These are phyloP conservation scores for Phalacrocorax pelagicus DNA, from an alignment of 2,113 vertebrate species.

Conservation along the genomic window DNA sequence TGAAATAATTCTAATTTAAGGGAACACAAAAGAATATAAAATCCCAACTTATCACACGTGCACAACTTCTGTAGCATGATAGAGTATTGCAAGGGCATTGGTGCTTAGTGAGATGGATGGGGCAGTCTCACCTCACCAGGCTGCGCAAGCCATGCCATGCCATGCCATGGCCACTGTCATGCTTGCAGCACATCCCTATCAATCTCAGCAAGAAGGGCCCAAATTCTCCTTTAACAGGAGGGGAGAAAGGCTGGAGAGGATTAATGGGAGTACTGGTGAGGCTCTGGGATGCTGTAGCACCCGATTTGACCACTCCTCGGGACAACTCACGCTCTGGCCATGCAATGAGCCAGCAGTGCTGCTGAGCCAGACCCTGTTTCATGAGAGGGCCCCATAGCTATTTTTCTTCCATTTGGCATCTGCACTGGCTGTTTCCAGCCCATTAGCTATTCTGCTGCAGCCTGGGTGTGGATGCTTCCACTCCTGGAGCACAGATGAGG, in stretches of 20 bases:
- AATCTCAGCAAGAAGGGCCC: not conserved
- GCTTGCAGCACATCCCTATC: not conserved
- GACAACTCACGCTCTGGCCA: not conserved
- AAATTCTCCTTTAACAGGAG: not conserved
- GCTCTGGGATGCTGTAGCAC: not conserved
- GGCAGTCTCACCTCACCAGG: not conserved
- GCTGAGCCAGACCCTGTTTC: not conserved
- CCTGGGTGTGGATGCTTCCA: constrained; percentile 26
- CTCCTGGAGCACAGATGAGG: not conserved
- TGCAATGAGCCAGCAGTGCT: not conserved
- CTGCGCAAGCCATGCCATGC: not conserved
- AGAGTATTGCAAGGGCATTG: not conserved
- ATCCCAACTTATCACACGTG: fast-evolving
- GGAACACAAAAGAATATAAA: not conserved
- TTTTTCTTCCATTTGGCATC: not conserved
- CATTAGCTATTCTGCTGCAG: not conserved
- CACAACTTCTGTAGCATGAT: not conserved
- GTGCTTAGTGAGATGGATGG: fast-evolving
- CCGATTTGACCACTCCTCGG: not conserved
- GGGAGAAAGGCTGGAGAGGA: not conserved
- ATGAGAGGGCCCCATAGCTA: not conserved
- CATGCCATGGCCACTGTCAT: fast-evolving
- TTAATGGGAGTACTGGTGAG: not conserved
- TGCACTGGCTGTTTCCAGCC: not conserved
- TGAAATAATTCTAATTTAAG: not conserved